These are phyloP conservation scores for Calephelis nemesis DNA, from an alignment of 1,140 invertebrate genomes.

Conservation along the genomic window DNA sequence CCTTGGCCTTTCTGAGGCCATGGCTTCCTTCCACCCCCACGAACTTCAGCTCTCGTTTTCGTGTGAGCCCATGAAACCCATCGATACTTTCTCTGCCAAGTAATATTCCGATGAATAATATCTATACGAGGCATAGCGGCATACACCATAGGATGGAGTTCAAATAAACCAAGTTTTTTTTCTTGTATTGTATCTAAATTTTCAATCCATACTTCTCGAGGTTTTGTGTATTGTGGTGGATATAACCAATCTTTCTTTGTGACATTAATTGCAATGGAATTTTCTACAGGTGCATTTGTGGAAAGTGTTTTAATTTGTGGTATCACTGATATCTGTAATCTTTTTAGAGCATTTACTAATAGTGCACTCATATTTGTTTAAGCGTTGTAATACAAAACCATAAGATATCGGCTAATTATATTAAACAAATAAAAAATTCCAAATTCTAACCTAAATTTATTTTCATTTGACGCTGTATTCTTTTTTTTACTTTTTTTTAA, in stretches of 20 bases:
- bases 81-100: slow-evolving; percentile 93
- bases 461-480: too few species aligned
- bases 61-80: slow-evolving; percentile 87
- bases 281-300: slow-evolving; percentile 31
- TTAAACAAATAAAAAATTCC: background rate
- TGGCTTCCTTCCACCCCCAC: slow-evolving; percentile 93
- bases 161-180: slow-evolving; percentile 90
- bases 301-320: slow-evolving; percentile 52
- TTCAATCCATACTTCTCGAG: slow-evolving; percentile 94
- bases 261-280: slow-evolving; percentile 44
- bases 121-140: slow-evolving; percentile 91
- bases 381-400: background rate
- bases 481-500: too few species aligned
- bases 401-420: background rate
- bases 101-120: slow-evolving; percentile 91
- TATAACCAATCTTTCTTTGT: slow-evolving; percentile 71
- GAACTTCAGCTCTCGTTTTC: slow-evolving; percentile 89
- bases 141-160: slow-evolving; percentile 94
- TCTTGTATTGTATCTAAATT: slow-evolving; percentile 90
- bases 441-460: background rate
- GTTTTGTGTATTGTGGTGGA: slow-evolving; percentile 78
- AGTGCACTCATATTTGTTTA: slow-evolving; percentile 46
- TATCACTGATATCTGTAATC: slow-evolving; percentile 45
- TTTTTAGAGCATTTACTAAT: slow-evolving; percentile 62
- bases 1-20: slow-evolving; percentile 98